phyloP scores from a whole-genome alignment of 2,113 vertebrate genomes.

The Chiloscyllium plagiosum region DNA sequence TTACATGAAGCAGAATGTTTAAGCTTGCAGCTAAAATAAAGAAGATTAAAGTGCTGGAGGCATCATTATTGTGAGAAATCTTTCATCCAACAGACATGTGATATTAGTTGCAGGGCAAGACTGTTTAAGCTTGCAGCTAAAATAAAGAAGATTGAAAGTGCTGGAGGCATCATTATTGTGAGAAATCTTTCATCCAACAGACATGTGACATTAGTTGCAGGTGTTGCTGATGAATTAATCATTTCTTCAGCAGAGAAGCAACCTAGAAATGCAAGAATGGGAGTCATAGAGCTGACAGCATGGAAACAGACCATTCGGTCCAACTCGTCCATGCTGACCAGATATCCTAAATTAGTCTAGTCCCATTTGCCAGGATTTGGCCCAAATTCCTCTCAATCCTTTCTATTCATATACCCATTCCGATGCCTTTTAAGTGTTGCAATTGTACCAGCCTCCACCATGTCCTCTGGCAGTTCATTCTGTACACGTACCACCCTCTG shows the following conservation, averaged over 20 bases:
- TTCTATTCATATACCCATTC: too few relatives aligned
- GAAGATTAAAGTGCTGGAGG: background rate
- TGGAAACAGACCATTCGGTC: too few relatives aligned
- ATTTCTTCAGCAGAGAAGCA: background rate
- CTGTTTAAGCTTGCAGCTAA: slow-evolving; percentile 5
- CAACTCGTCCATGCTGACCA: too few relatives aligned
- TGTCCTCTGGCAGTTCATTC: too few relatives aligned
- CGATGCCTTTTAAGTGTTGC: too few relatives aligned
- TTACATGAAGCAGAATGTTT: slow-evolving; percentile 1
- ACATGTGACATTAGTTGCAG: background rate
- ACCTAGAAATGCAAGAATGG: background rate
- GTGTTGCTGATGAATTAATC: background rate
- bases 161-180: slow-evolving; percentile 16
- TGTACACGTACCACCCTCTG: too few relatives aligned
- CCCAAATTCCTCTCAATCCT: too few relatives aligned
- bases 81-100: too few relatives aligned
- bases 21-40: slow-evolving; percentile 10
- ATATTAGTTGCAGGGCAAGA: background rate
- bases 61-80: slow-evolving; percentile 18
- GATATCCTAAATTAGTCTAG: too few relatives aligned
- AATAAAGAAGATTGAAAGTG: background rate
- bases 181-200: background rate
- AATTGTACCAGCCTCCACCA: too few relatives aligned
- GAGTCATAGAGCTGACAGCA: background rate
- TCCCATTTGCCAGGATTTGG: too few relatives aligned